Conservation (phyloP, 1,140 invertebrate species). For the Physella acuta region DNA sequence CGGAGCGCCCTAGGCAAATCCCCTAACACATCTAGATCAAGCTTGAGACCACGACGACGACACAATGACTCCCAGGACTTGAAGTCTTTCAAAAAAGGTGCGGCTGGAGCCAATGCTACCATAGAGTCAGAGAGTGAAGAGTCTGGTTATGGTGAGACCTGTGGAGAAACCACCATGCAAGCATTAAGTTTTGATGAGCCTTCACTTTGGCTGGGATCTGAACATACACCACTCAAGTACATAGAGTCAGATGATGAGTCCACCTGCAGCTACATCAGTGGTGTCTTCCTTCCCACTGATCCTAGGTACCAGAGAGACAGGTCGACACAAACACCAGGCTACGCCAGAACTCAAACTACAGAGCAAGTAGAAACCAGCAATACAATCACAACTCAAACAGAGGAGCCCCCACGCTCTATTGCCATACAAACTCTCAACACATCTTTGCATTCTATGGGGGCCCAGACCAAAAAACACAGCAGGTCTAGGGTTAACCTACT, state of each 20-base stretch:
- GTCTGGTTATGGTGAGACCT: conserved; percentile 56
- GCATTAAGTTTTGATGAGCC: conserved; percentile 53
- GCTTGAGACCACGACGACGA: conserved; percentile 20
- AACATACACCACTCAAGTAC: conserved; percentile 16
- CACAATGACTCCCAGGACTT: conserved; percentile 35
- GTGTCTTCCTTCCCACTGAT: conserved; percentile 42
- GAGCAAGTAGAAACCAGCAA: conserved; percentile 31
- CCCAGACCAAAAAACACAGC: conserved; percentile 40
- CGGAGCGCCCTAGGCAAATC: conserved; percentile 23
- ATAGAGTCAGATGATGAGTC: conserved; percentile 49
- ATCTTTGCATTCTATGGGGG: conserved; percentile 47
- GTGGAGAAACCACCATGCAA: conserved; percentile 48
- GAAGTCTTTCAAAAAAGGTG: conserved; percentile 37
- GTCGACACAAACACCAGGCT: conserved; percentile 48
- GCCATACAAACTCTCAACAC: conserved; percentile 41
- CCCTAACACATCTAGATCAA: conserved; percentile 29
- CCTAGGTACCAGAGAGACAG: conserved; percentile 43
- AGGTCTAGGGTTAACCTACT: conserved; percentile 42
- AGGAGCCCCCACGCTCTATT: conserved; percentile 26
- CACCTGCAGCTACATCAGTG: conserved; percentile 46
- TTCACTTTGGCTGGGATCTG: conserved; percentile 29
- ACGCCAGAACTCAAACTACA: conserved; percentile 49
- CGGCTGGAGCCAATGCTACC: conserved; percentile 27
- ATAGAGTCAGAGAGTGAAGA: conserved; percentile 53
- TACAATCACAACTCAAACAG: conserved; percentile 41